Evolutionary conservation across 1,140 invertebrate species (phyloP).

Genomic region (Heliothis subflexa): DNA sequence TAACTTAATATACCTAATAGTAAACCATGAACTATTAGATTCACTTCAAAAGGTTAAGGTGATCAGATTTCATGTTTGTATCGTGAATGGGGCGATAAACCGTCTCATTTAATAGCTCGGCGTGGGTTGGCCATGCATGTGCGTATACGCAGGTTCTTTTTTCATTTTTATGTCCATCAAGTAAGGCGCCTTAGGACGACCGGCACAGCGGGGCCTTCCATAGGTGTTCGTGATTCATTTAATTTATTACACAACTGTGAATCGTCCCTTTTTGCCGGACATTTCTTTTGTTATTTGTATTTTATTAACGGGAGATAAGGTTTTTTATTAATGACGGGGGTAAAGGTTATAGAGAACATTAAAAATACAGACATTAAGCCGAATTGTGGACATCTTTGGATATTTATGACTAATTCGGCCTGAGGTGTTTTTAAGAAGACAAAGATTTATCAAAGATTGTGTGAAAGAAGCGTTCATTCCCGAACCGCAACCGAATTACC

Average conservation of each 20-base stretch:
- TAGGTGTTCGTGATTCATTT: conserved; percentile 63
- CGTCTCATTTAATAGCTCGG: conserved; percentile 73
- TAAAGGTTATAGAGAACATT: background rate
- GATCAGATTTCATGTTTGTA: conserved; percentile 65
- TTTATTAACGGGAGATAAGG: conserved; percentile 50
- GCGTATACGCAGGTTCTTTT: conserved; percentile 63
- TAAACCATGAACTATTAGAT: conserved; percentile 54
- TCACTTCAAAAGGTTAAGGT: conserved; percentile 65
- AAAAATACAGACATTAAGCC: background rate
- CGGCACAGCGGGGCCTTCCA: conserved; percentile 68
- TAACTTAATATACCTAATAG: conserved; percentile 53
- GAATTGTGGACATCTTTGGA: background rate
- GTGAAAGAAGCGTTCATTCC: no score
- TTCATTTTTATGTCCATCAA: conserved; percentile 75
- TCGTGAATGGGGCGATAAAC: conserved; percentile 80
- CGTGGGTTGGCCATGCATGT: conserved; percentile 68
- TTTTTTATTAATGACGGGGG: conserved; percentile 20
- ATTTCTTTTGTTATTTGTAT: conserved; percentile 56
- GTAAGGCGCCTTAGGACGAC: conserved; percentile 71
- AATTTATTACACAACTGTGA: conserved; percentile 77
- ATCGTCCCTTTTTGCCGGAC: conserved; percentile 56
- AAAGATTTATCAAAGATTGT: no score
- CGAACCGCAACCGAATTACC: no score
- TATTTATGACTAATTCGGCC: no score
- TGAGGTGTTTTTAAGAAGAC: no score